Conservation (phyloP, 2,888 invertebrate genomes). For the Ischnus inquisitorius region DNA sequence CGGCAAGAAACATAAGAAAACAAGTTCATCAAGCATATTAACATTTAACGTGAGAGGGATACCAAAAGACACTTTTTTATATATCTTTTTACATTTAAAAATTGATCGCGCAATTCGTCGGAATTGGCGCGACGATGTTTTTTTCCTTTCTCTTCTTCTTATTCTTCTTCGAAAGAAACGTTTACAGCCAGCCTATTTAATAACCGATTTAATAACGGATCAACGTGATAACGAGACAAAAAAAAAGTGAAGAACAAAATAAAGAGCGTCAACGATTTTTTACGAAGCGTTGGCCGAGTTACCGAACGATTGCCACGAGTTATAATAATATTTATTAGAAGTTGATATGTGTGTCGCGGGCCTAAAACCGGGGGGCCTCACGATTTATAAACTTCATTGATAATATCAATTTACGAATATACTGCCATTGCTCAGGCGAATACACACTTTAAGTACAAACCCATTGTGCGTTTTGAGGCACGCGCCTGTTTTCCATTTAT, state of each 20-base stretch:
- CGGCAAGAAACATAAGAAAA: slow-evolving; percentile 35
- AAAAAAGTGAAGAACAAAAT: neutral
- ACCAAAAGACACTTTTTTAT: slow-evolving; percentile 77
- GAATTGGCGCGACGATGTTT: slow-evolving; percentile 44
- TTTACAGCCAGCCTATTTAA: slow-evolving; percentile 52
- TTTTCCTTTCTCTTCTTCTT: slow-evolving; percentile 24
- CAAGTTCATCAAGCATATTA: slow-evolving; percentile 61
- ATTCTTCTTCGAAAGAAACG: slow-evolving; percentile 31
- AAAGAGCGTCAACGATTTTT: slow-evolving; percentile 29
- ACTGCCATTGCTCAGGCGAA: slow-evolving; percentile 83
- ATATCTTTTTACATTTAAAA: slow-evolving; percentile 73
- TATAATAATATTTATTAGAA: slow-evolving; percentile 67
- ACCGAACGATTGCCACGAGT: slow-evolving; percentile 65
- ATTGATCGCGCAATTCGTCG: slow-evolving; percentile 40
- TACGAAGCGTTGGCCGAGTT: slow-evolving; percentile 62
- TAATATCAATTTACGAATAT: slow-evolving; percentile 70
- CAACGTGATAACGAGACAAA: slow-evolving; percentile 33
- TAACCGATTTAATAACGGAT: slow-evolving; percentile 39
- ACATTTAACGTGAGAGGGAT: slow-evolving; percentile 70
- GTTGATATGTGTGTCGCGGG: slow-evolving; percentile 61
- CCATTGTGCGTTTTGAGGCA: slow-evolving; percentile 54
- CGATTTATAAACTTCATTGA: slow-evolving; percentile 54
- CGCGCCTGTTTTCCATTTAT: slow-evolving; percentile 69
- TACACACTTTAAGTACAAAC: slow-evolving; percentile 84
- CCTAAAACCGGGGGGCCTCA: slow-evolving; percentile 51